These are phyloP conservation scores for Sipha maydis DNA, from an alignment of 2,888 invertebrate genomes.

Conservation along the genomic window DNA sequence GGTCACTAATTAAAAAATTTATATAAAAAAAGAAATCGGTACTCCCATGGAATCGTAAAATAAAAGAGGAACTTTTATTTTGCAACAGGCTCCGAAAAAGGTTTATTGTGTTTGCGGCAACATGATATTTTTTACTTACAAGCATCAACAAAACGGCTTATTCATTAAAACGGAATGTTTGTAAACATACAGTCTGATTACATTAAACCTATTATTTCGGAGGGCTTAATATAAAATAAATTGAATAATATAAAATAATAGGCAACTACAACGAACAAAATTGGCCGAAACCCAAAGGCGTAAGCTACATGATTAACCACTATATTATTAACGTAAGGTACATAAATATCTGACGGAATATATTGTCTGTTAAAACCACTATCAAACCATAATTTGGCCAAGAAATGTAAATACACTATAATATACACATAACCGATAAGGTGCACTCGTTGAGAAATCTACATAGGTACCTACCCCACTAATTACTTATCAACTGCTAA, in stretches of 20 bases:
- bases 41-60: background rate
- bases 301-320: background rate
- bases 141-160: slow-evolving; percentile 1
- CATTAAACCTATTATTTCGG: slow-evolving; percentile 12
- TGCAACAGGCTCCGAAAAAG: background rate
- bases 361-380: background rate
- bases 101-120: background rate
- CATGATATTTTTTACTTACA: background rate
- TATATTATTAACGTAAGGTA: background rate
- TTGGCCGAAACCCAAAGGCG: background rate
- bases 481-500: no score
- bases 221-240: background rate
- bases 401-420: background rate
- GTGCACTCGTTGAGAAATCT: no score
- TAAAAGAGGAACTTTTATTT: slow-evolving; percentile 11
- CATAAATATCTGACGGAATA: background rate
- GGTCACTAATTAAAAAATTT: background rate
- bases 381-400: background rate
- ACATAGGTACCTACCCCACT: no score
- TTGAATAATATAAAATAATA: slow-evolving; percentile 15
- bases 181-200: background rate
- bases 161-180: slow-evolving; percentile 9
- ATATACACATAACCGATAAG: no score
- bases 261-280: background rate
- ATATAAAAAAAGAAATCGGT: background rate